Base-by-base conservation (phyloP, 2,888 invertebrate genomes). In the Zootermopsis nevadensis region DNA sequence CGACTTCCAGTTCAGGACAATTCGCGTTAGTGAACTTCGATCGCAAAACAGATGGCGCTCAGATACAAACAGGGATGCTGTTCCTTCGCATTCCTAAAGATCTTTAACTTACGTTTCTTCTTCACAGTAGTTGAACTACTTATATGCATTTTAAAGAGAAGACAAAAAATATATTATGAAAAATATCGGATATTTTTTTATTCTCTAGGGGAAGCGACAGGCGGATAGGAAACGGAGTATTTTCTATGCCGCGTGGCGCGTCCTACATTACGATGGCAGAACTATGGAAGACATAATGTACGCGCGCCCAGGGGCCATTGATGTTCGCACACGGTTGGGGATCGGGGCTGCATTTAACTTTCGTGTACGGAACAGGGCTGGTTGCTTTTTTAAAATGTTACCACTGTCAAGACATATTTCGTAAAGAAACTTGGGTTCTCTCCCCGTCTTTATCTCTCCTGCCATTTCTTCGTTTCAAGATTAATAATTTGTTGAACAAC, bases 361-460 rank as follows among this genome's bases (percentile, higher is more conserved):
- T 38, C 33, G 38, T 74, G 33, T n/a, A 35, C 35, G 38, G n/a
- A 38, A 74, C 15, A 22, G 33, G 38, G 74, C 24, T 74, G 22
- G 6, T n/a, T 38, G 10, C 33, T n/a, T 80, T 77, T 79, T 83
- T 83, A 83, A 83, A 83, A 77, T 48, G 83, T 83, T 79, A 83
- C 74, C 80, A 72, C 55, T 60, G 27, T 15, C 42, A 31, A 38
- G 74, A 33, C 76, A 55, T 76, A 82, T 82, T 76, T 82, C 82
- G 77, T 76, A 74, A 74, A 82, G 42, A 42, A 72, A 30, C 67
- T 38, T 12, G 22, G 67, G 48, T 33, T 69, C 69, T 67, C 60
- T 53, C 33, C 66, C 67, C 15, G 33, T 24, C 60, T 67, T 80
- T 72, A 33, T 67, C 27, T 81, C 7, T 42, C 74, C 31, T 22